These are phyloP conservation scores for Scaptodrosophila lebanonensis DNA, from an alignment of 1,140 invertebrate genomes.

Conservation along the genomic window DNA sequence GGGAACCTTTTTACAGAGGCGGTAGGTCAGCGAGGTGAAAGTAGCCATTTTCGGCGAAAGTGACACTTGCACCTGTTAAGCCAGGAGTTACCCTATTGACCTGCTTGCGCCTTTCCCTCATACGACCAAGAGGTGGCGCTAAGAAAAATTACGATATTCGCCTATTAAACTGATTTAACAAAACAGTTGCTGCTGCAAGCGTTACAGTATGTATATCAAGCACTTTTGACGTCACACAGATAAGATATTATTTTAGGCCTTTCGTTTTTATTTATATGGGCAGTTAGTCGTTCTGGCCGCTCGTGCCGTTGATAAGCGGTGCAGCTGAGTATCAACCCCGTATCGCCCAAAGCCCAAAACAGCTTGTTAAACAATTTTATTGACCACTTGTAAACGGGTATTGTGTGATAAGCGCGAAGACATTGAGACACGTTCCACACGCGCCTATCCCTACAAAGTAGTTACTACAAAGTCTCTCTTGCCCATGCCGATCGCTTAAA, in stretches of 20 bases:
- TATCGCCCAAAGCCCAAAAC: slow-evolving; percentile 13
- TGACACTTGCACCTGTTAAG: too few relatives aligned
- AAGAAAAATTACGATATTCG: too few relatives aligned
- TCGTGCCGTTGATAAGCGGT: slow-evolving; percentile 60
- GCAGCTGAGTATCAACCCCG: slow-evolving; percentile 10
- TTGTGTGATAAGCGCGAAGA: slow-evolving; percentile 29
- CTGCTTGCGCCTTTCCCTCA: too few relatives aligned
- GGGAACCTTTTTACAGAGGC: too few relatives aligned
- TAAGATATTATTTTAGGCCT: slow-evolving; percentile 5
- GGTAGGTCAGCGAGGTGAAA: too few relatives aligned
- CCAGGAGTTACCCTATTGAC: too few relatives aligned
- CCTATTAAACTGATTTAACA: too few relatives aligned
- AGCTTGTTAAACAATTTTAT: slow-evolving; percentile 26
- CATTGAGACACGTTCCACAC: slow-evolving; percentile 35
- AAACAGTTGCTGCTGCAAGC: too few relatives aligned
- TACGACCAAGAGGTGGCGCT: too few relatives aligned
- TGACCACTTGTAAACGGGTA: slow-evolving; percentile 13
- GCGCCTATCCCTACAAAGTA: slow-evolving; percentile 14
- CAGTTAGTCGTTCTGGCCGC: slow-evolving; percentile 10
- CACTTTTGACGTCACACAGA: slow-evolving; percentile 51
- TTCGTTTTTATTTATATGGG: background rate
- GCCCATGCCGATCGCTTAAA: slow-evolving; percentile 3
- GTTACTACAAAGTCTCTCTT: too few relatives aligned
- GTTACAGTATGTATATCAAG: slow-evolving; percentile 12
- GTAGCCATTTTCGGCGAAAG: too few relatives aligned